Conservation (phyloP, 2,797 vertebrate genomes). For the Dendrocincla tyrannina region DNA sequence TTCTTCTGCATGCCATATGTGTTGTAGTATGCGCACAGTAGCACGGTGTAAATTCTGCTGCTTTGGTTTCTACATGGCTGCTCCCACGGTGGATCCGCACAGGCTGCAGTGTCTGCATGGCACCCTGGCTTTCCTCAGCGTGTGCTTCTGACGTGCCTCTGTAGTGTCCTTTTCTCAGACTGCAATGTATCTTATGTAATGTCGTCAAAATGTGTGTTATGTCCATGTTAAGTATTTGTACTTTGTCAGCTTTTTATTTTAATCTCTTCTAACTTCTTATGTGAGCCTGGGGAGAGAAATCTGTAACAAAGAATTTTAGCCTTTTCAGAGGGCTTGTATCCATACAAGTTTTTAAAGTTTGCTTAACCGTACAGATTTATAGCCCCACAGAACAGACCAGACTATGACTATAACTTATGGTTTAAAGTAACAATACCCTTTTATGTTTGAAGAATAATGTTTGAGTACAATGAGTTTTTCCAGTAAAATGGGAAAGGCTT, state of each 20-base stretch:
- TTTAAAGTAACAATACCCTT: neutral
- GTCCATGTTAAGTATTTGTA: neutral
- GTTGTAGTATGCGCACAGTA: neutral
- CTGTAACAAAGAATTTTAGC: neutral
- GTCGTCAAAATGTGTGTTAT: neutral
- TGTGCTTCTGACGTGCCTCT: neutral
- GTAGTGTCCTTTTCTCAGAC: neutral
- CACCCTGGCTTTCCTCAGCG: neutral
- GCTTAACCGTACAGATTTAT: neutral
- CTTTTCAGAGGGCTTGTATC: neutral
- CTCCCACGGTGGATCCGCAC: accelerated
- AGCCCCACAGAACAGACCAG: neutral
- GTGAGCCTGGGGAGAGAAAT: neutral
- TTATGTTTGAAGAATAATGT: neutral
- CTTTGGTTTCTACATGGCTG: accelerated
- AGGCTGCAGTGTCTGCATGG: neutral
- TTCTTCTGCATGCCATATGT: neutral
- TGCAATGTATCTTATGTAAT: neutral
- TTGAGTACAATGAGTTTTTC: neutral
- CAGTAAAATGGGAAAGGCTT: neutral
- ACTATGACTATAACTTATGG: neutral
- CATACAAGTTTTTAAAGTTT: neutral
- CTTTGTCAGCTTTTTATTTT: neutral
- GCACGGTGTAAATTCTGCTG: neutral
- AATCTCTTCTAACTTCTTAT: neutral